Conservation (phyloP, 1,140 invertebrate species). For the Eciton burchellii region DNA sequence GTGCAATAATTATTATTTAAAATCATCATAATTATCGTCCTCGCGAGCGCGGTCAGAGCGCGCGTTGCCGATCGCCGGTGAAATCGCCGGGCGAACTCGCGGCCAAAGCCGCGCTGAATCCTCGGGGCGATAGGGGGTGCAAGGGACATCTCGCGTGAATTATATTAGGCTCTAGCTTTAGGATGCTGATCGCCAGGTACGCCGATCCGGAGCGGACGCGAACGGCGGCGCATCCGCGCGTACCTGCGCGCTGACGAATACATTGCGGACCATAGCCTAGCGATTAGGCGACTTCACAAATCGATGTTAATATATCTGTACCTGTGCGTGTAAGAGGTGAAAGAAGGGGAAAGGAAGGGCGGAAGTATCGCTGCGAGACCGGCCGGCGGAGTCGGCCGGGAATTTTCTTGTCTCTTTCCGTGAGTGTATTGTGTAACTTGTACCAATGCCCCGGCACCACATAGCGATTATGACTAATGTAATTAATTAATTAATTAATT, state of each 20-base stretch:
- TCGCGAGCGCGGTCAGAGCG: not conserved
- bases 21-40: conserved; percentile 2
- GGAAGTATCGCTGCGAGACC: not conserved
- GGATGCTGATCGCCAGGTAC: conserved; percentile 22
- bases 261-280: conserved; percentile 75
- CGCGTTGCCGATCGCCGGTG: not conserved
- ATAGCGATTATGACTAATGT: conserved; percentile 35
- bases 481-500: conserved; percentile 48
- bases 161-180: conserved; percentile 35
- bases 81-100: not conserved
- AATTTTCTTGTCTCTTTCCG: conserved; percentile 59
- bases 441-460: conserved; percentile 45
- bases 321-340: conserved; percentile 45
- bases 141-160: conserved; percentile 24
- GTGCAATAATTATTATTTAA: not conserved
- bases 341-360: not conserved
- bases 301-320: conserved; percentile 70
- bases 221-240: not conserved
- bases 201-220: not conserved
- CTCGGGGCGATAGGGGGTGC: conserved; percentile 16
- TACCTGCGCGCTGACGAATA: conserved; percentile 51
- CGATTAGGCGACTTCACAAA: conserved; percentile 73
- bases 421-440: conserved; percentile 49
- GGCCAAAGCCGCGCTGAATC: conserved; percentile 1
- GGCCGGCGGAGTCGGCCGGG: conserved; percentile 8